Evolutionary conservation across 1,140 invertebrate species (phyloP).

Genomic region (Zaprionus kolodkinae): DNA sequence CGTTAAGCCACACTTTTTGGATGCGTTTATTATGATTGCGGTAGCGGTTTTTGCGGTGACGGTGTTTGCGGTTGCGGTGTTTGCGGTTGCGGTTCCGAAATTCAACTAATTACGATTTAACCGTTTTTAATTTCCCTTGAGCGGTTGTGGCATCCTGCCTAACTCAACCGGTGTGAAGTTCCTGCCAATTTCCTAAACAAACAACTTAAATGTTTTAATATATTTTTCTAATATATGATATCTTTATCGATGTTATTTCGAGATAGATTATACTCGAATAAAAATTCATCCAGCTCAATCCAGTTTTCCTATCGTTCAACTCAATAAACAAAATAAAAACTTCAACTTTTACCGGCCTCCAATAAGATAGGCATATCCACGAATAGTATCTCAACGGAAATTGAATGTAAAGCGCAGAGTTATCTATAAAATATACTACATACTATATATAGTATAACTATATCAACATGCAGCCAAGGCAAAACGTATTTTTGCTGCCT

Average conservation of each 20-base stretch:
- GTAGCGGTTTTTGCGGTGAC: too few species aligned
- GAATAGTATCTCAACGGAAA: slow-evolving; percentile 14
- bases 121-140: too few species aligned
- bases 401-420: neutral
- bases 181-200: too few species aligned
- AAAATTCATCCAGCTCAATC: neutral
- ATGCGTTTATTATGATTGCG: too few species aligned
- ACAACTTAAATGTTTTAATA: too few species aligned
- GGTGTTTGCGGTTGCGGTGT: too few species aligned
- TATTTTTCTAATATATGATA: neutral
- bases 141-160: too few species aligned
- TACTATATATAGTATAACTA: slow-evolving; percentile 11
- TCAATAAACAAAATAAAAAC: neutral
- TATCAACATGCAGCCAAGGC: neutral
- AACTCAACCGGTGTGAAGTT: too few species aligned
- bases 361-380: neutral
- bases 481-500: neutral
- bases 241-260: neutral
- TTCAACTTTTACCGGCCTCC: neutral
- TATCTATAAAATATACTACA: neutral
- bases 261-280: neutral
- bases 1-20: too few species aligned
- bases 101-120: too few species aligned
- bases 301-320: neutral
- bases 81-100: too few species aligned